phyloP scores from a whole-genome alignment of 2,888 invertebrate genomes.

The Phengaris alcon region DNA sequence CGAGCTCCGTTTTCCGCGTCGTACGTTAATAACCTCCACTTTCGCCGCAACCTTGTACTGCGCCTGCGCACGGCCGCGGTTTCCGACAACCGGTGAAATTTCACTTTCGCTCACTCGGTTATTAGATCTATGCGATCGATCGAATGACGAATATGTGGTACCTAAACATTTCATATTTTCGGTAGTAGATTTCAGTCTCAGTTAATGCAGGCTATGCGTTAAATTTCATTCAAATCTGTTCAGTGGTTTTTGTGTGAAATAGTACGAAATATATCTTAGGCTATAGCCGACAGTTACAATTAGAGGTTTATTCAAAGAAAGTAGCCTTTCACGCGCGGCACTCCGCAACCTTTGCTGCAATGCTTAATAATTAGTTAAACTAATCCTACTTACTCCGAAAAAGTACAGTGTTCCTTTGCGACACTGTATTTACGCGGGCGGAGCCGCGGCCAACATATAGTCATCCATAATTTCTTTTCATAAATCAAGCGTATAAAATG shows the following conservation, averaged over 20 bases:
- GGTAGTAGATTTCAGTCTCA: too few species aligned
- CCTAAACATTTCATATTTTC: too few species aligned
- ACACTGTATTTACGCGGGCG: too few species aligned
- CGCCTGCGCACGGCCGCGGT: slow-evolving; percentile 46
- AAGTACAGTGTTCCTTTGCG: too few species aligned
- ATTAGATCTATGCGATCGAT: slow-evolving; percentile 31
- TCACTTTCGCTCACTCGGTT: slow-evolving; percentile 62
- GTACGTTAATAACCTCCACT: slow-evolving; percentile 63
- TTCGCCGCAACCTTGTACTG: slow-evolving; percentile 74
- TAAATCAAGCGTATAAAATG: neutral
- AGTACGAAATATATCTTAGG: too few species aligned
- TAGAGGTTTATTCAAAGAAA: neutral
- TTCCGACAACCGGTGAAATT: slow-evolving; percentile 57
- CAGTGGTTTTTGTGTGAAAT: too few species aligned
- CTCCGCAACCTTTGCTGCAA: neutral
- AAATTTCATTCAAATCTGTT: too few species aligned
- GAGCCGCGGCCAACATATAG: too few species aligned
- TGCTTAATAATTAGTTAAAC: slow-evolving; percentile 6
- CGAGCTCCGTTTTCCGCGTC: slow-evolving; percentile 34
- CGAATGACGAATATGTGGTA: neutral
- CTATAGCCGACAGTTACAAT: too few species aligned
- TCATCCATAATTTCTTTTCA: neutral
- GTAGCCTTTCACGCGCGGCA: neutral
- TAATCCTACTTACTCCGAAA: neutral
- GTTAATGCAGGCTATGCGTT: too few species aligned